phyloP scores from a whole-genome alignment of 2,113 vertebrate genomes.

The Gila orcuttii region DNA sequence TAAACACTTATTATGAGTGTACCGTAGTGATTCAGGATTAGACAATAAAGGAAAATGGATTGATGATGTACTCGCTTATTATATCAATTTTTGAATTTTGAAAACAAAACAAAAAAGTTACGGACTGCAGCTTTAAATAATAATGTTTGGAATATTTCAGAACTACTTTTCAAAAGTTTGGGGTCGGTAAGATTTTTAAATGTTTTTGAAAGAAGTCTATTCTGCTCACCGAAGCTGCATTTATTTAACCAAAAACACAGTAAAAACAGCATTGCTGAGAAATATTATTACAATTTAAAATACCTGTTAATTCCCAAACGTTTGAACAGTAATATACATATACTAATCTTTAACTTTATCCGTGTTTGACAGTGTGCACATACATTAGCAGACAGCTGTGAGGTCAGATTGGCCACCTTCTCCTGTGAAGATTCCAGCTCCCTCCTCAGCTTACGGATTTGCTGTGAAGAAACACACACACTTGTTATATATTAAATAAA shows the following conservation, averaged over 20 bases:
- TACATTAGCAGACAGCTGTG: slow-evolving; percentile 92
- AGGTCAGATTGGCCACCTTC: slow-evolving; percentile 90
- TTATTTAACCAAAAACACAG: not conserved
- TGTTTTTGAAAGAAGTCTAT: too few relatives aligned
- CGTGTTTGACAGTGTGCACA: slow-evolving; percentile 59
- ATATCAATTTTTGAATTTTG: too few relatives aligned
- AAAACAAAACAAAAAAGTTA: too few relatives aligned
- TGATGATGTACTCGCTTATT: too few relatives aligned
- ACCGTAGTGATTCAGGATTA: too few relatives aligned
- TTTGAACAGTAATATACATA: not conserved
- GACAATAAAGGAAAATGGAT: too few relatives aligned
- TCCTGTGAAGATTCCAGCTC: slow-evolving; percentile 96
- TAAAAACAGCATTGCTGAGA: not conserved
- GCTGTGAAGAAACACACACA: slow-evolving; percentile 72
- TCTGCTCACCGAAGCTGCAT: not conserved
- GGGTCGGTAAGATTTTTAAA: not conserved
- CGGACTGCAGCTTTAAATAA: too few relatives aligned
- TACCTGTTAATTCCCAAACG: not conserved
- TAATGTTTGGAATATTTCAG: not conserved
- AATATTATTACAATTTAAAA: not conserved
- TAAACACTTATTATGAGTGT: too few relatives aligned
- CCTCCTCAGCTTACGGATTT: slow-evolving; percentile 93
- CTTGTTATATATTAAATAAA: not conserved
- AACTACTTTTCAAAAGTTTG: not conserved
- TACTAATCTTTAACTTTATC: too few relatives aligned